Conservation (phyloP, 35 echinoderm and acorn worm species). For the Hemicentrotus pulcherrimus region DNA sequence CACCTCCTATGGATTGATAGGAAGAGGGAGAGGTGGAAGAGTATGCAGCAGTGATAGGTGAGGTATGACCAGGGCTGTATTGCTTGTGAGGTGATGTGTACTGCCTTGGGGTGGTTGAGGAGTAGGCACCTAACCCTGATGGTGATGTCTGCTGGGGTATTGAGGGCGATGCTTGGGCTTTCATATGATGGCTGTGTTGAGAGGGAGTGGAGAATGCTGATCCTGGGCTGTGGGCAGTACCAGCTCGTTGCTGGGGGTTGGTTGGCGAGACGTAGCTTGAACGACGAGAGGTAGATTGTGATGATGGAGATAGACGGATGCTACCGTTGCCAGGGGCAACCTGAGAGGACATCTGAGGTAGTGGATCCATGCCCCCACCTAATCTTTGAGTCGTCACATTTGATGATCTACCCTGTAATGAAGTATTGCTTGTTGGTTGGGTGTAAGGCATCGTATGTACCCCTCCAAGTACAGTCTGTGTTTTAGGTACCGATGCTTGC, state of each 20-base stretch:
- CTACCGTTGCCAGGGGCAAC: slow-evolving; percentile 32
- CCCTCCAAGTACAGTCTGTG: not conserved
- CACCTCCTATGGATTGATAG: slow-evolving; percentile 40
- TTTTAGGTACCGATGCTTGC: not conserved
- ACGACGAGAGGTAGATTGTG: slow-evolving; percentile 36
- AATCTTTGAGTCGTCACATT: slow-evolving; percentile 15
- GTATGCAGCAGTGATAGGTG: slow-evolving; percentile 20
- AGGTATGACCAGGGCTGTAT: slow-evolving; percentile 28
- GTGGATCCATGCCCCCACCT: slow-evolving; percentile 22
- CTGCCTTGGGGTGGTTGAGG: not conserved
- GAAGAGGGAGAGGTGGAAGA: slow-evolving; percentile 39
- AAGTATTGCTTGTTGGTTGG: not conserved
- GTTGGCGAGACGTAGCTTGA: not conserved
- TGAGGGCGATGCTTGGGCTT: not conserved
- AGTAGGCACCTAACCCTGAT: slow-evolving; percentile 19
- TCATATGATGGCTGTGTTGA: not conserved
- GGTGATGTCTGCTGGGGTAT: not conserved
- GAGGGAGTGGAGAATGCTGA: slow-evolving; percentile 19
- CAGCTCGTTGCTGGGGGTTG: slow-evolving; percentile 8
- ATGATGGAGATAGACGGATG: slow-evolving; percentile 47
- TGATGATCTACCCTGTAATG: slow-evolving; percentile 37
- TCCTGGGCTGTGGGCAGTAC: not conserved
- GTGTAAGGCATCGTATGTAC: slow-evolving; percentile 13
- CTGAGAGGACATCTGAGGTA: slow-evolving; percentile 45
- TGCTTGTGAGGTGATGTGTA: slow-evolving; percentile 20